phyloP scores from a whole-genome alignment of 2,113 vertebrate genomes.

The Campylomormyrus tamandua region DNA sequence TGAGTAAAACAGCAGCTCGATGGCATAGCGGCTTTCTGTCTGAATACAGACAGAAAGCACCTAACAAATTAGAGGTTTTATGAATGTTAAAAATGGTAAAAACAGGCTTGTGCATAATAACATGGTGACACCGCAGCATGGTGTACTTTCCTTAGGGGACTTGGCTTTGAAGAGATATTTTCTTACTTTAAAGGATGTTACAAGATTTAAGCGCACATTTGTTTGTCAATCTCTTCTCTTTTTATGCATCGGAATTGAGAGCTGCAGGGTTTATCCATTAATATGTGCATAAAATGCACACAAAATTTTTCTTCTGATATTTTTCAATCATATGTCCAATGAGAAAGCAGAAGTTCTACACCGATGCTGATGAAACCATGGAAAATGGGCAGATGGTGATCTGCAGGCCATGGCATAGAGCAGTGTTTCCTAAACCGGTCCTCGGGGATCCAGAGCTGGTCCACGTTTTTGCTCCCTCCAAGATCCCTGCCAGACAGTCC shows the following conservation, averaged over 20 bases:
- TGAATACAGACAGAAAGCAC: not conserved
- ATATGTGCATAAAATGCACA: not conserved
- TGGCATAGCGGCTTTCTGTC: slow-evolving; percentile 6
- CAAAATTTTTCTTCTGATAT: not conserved
- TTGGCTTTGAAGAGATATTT: slow-evolving; percentile 2
- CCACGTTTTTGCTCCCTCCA: no score
- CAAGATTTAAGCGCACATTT: not conserved
- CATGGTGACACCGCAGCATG: not conserved
- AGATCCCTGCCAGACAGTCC: no score
- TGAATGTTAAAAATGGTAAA: slow-evolving; percentile 24
- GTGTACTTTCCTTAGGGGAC: slow-evolving; percentile 18
- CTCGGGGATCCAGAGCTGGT: not conserved
- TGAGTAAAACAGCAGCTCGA: slow-evolving; percentile 27
- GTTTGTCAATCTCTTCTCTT: not conserved
- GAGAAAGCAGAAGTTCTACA: not conserved
- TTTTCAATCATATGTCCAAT: not conserved
- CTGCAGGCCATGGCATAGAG: not conserved
- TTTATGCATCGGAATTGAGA: not conserved
- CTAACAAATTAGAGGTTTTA: slow-evolving; percentile 10
- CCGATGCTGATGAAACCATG: not conserved
- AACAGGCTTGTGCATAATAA: slow-evolving; percentile 28
- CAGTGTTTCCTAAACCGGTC: not conserved
- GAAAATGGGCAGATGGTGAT: not conserved
- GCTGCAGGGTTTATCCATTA: not conserved
- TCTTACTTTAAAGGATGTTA: not conserved